phyloP scores from a whole-genome alignment of 2,797 vertebrate genomes.

The Periophthalmus magnuspinnatus region DNA sequence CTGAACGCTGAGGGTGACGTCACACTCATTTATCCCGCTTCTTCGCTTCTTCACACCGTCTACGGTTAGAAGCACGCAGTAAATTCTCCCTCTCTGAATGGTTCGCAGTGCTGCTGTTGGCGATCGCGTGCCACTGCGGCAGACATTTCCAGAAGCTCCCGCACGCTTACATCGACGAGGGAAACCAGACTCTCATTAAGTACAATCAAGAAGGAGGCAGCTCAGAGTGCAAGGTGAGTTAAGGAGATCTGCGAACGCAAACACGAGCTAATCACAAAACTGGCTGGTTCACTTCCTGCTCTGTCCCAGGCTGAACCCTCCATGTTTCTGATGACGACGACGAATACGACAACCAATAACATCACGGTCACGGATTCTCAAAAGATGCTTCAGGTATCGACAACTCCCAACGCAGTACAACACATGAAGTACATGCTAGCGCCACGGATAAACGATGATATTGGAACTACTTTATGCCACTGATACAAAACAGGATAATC shows the following conservation, averaged over 20 bases:
- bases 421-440: not conserved
- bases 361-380: constrained; percentile 8
- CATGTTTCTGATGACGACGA: not conserved
- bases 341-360: not conserved
- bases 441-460: too few relatives aligned
- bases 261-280: not conserved
- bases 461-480: too few relatives aligned
- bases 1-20: too few relatives aligned
- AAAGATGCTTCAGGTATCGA: constrained; percentile 21
- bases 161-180: constrained; percentile 36
- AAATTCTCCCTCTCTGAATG: constrained; percentile 1
- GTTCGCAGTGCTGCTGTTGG: constrained; percentile 64
- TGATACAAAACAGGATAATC: too few relatives aligned
- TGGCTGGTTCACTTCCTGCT: not conserved
- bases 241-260: not conserved
- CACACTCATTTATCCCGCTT: too few relatives aligned
- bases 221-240: constrained; percentile 53
- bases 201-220: constrained; percentile 82
- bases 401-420: constrained; percentile 9
- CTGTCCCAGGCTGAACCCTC: constrained; percentile 29
- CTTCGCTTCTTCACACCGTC: too few relatives aligned
- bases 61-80: too few relatives aligned
- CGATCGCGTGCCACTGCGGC: constrained; percentile 10
- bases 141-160: not conserved
- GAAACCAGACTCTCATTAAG: constrained; percentile 78